Base-by-base conservation (phyloP, 2,888 invertebrate species). In the Drosophila paramelanica region DNA sequence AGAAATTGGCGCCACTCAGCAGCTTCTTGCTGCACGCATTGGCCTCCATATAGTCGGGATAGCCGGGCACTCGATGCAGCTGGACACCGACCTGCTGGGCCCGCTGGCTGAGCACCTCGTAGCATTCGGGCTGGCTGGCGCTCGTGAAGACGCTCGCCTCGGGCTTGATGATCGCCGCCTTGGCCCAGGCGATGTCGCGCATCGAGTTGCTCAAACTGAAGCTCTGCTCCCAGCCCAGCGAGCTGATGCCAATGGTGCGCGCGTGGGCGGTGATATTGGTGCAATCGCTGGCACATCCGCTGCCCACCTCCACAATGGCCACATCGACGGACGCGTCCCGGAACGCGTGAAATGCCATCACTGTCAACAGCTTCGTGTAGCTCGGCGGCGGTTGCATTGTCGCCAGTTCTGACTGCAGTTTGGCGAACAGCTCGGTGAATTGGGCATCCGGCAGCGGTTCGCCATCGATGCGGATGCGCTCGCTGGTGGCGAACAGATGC, bases 281-380 rank as follows among this genome's bases (percentile, higher is more conserved):
- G 56, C 67, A 70, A 31, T 85, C 85, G 25, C 55, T 68, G 61
- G 89, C 81, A 10, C 89, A 69, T 7, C 39, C 77, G 5, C 41
- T 59, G 25, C 84, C 85, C 10, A 85, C 73, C 67, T 85, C 89
- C 6, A 85, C 47, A 25, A 85, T 85, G 47, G 77, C 84, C 57
- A 85, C 85, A 8, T 89, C 81, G 0, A 89, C 79, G 0, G 11
- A 5, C 10, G 67, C 67, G 1, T 66, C 23, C 3, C 56, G 61
- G 5, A 85, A 85, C 1, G 85, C 85, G 38, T 84, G 88, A 5
- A 75, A 89, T 0, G 85, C 85, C 85, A 85, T 89, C 0, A 87
- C 65, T 2, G 87, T 81, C 6, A 85, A 8, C 8, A 87, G 38
- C 38, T 85, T 81, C n/a, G 62, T 68, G 25, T 87, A 85, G 2